Base-by-base conservation (phyloP, 2,888 invertebrate species). In the Drosophila cognata region DNA sequence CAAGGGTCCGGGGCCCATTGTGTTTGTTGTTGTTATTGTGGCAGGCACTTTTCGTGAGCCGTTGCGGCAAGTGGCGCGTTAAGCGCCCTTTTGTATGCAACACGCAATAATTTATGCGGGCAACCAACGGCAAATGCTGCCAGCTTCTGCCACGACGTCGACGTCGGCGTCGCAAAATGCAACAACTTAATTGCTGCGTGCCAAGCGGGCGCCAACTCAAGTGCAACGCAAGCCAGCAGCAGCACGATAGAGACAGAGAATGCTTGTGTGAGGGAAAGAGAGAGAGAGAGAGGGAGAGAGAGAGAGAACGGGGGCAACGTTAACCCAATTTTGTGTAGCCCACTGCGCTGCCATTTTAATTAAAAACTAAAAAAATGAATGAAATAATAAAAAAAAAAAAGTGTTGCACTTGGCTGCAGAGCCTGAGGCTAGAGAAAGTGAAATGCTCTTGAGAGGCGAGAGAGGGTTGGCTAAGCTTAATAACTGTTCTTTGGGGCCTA, bases 81-180 rank as follows among this genome's bases (percentile, higher is more conserved):
- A 84, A 87, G 84, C 87, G 75, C 80, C 74, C 77, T 78, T 82
- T 82, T 84, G 81, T 84, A 80, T 87, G 88, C 82, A 78, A 64
- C 84, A 84, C 84, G 84, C 84, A 85, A 87, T 82, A 87, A 87
- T 87, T 82, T 84, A 84, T 84, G 88, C 82, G 78, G 84, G 57
- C 60, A 78, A 69, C 65, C 71, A 57, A 60, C 71, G 69, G 70
- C 79, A 66, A 71, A 59, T 48, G 65, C 71, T 57, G 67, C 64
- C 61, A 28, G 52, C 62, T 36, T 48, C 62, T 43, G 25, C 73
- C 59, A 29, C 52, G 18, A 33, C 63, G 59, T 16, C 57, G 25
- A n/a, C 53, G 28, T 8, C 52, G 53, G 18, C 60, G 55, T 35
- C 29, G 55, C 46, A 52, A 77, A 87, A 77, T 84, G 85, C 88